A percentile compares a stretch with the other conserved stretches of the same genome.
These are phyloP conservation scores for Seriola aureovittata DNA, from an alignment of 2,113 vertebrate species.

Conservation along the genomic window DNA sequence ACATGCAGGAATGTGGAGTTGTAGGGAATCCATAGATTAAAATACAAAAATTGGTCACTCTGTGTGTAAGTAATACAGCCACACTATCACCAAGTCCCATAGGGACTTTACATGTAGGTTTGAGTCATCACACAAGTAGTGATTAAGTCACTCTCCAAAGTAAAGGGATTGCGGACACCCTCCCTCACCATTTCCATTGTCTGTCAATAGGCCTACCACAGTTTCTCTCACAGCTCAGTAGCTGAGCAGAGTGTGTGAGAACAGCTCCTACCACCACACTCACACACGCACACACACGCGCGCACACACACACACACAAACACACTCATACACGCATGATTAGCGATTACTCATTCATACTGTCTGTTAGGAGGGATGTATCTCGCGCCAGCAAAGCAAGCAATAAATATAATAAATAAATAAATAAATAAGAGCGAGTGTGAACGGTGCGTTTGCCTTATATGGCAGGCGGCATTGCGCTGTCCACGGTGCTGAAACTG, in stretches of 20 bases:
- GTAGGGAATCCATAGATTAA: neutral
- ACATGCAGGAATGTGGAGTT: neutral
- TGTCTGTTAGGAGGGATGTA: conserved; percentile 52
- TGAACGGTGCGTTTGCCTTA: conserved; percentile 64
- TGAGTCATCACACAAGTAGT: conserved; percentile 59
- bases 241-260: conserved; percentile 64
- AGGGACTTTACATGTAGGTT: conserved; percentile 25
- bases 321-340: conserved; percentile 33
- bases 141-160: conserved; percentile 63
- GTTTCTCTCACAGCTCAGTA: conserved; percentile 69
- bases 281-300: conserved; percentile 15
- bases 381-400: conserved; percentile 44
- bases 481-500: conserved; percentile 83
- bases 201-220: conserved; percentile 70
- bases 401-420: neutral
- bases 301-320: neutral
- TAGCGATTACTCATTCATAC: conserved; percentile 74
- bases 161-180: conserved; percentile 58
- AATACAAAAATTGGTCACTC: neutral
- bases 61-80: neutral
- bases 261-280: conserved; percentile 31
- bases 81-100: conserved; percentile 6
- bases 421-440: neutral
- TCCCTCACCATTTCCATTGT: conserved; percentile 52
- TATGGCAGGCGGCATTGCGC: conserved; percentile 74